Evolutionary conservation across 1,140 invertebrate genomes (phyloP), one percentile per base, ranked within the genome.

Genomic region (Melanaphis sacchari): DNA sequence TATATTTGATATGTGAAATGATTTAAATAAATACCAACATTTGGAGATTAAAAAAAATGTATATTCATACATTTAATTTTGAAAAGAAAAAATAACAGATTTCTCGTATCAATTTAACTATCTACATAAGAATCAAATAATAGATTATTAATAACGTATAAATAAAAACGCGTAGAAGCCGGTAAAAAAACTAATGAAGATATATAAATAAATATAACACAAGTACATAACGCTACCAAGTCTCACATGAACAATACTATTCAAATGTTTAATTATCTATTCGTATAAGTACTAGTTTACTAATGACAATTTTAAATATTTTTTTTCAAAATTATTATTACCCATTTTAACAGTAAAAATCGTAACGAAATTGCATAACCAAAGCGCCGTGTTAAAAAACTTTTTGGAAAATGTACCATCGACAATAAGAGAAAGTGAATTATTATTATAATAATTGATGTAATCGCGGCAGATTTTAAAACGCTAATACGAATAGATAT

Each of bases 281-380:
- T n/a, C n/a, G n/a, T n/a, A n/a, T n/a, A n/a, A n/a, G n/a, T n/a
- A n/a, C n/a, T n/a, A n/a, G n/a, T n/a, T n/a, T n/a, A n/a, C n/a
- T n/a, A n/a, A n/a, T n/a, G n/a, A n/a, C n/a, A n/a, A n/a, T n/a
- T n/a, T n/a, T n/a, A n/a, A n/a, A n/a, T n/a, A n/a, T n/a, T n/a
- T n/a, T n/a, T n/a, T n/a, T n/a, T n/a, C n/a, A n/a, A n/a, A n/a
- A n/a, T n/a, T n/a, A n/a, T n/a, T n/a, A n/a, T n/a, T n/a, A n/a
- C n/a, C n/a, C n/a, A n/a, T n/a, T n/a, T n/a, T n/a, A 11, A 22
- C 24, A 31, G 3, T 85, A 21, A 41, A 26, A 85, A 2, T 18
- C 40, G 49, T 89, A 89, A 36, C 46, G 38, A 40, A 59, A 90
- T 90, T 59, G 52, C 88, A 90, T 90, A 90, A 90, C 88, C 36